A percentile compares a stretch with the other conserved stretches of the same genome.
Conservation (phyloP, 1,140 invertebrate species). For the Drosophila orosa region DNA sequence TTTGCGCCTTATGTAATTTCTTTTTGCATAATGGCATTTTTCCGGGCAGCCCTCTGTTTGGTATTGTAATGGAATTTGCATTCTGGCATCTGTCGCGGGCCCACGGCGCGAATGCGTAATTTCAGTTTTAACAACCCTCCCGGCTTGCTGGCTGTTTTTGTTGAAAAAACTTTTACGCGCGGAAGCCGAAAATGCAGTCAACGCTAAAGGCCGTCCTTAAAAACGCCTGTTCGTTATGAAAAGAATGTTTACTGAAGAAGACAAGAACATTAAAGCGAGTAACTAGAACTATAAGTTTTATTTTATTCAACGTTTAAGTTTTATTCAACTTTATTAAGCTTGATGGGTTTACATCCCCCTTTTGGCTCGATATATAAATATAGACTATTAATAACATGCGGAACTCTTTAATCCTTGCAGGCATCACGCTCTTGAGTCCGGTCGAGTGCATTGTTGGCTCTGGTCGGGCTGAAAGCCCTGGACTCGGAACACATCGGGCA, state of each 20-base stretch:
- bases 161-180: conserved; percentile 6
- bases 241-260: background rate
- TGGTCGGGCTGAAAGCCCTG: conserved; percentile 43
- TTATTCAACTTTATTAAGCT: background rate
- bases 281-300: background rate
- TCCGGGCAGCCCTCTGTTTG: background rate
- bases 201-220: background rate
- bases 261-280: background rate
- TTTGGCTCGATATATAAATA: conserved; percentile 36
- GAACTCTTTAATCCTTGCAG: conserved; percentile 40
- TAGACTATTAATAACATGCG: conserved; percentile 56
- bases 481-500: conserved; percentile 8
- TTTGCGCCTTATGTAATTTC: conserved; percentile 46
- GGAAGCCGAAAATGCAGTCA: conserved; percentile 1
- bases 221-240: background rate
- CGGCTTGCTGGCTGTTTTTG: conserved; percentile 4
- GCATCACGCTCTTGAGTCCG: conserved; percentile 31
- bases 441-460: conserved; percentile 33
- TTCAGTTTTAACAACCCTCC: conserved; percentile 13
- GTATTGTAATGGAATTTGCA: conserved; percentile 51
- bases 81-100: conserved; percentile 34
- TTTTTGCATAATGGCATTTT: conserved; percentile 46
- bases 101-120: conserved; percentile 57
- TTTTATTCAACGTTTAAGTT: background rate
- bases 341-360: conserved; percentile 10